Conservation (phyloP, 2,113 vertebrate species). For the Corythornis vintsioides region DNA sequence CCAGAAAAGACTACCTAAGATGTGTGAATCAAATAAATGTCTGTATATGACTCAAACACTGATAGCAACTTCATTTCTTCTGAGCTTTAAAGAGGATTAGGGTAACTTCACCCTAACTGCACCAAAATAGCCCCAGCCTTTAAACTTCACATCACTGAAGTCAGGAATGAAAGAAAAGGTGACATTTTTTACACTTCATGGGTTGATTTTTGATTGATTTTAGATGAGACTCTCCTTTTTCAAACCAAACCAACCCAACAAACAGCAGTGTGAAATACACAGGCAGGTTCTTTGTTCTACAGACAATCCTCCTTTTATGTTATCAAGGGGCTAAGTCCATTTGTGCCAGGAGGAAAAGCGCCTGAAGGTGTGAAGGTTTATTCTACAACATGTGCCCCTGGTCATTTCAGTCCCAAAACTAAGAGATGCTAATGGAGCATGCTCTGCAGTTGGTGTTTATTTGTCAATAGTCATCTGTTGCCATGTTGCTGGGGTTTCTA, state of each 20-base stretch:
- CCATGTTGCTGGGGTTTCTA: background rate
- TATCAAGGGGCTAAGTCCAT: background rate
- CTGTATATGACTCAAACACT: background rate
- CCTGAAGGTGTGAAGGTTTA: background rate
- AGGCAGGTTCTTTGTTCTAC: background rate
- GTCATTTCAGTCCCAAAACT: background rate
- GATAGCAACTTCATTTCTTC: conserved; percentile 31
- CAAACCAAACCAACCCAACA: background rate
- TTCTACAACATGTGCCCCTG: background rate
- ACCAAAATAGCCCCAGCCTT: background rate
- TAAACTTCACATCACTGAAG: background rate
- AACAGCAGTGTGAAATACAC: background rate
- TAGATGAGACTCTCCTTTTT: background rate
- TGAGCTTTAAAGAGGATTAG: background rate
- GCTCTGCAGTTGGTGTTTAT: background rate
- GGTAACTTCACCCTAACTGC: background rate
- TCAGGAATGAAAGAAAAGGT: background rate
- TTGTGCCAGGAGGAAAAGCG: background rate
- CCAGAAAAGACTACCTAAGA: background rate
- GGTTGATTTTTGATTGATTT: background rate
- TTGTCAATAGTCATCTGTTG: background rate
- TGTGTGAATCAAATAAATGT: conserved; percentile 19
- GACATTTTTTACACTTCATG: background rate
- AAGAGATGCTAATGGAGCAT: background rate
- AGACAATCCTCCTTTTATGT: background rate